phyloP scores from a whole-genome alignment of 2,888 invertebrate species.

The Yponomeuta plumbellus region DNA sequence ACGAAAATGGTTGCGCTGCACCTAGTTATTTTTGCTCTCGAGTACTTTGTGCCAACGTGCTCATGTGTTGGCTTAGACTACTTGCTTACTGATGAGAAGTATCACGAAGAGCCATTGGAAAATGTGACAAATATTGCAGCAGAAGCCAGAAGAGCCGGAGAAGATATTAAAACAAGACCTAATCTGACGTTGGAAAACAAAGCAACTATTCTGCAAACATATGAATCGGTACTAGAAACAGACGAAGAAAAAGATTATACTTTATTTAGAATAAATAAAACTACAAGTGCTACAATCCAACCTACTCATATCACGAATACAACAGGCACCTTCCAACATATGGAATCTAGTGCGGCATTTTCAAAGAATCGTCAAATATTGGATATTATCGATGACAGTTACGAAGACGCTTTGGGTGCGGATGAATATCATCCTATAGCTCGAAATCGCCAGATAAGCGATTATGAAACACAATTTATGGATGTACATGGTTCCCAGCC shows the following conservation, averaged over 20 bases:
- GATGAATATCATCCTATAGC: neutral
- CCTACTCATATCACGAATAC: neutral
- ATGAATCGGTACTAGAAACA: neutral
- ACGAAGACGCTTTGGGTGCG: neutral
- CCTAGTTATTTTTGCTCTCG: neutral
- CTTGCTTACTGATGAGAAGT: neutral
- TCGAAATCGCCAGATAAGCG: neutral
- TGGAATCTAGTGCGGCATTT: neutral
- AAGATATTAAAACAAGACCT: neutral
- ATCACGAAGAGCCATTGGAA: neutral
- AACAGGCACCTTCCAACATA: neutral
- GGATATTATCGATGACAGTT: neutral
- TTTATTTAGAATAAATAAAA: neutral
- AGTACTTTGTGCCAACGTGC: neutral
- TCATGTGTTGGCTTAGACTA: conserved; percentile 3
- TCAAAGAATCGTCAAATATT: neutral
- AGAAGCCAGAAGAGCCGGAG: neutral
- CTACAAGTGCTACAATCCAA: neutral
- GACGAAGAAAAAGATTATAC: neutral
- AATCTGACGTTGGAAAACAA: neutral
- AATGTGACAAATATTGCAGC: neutral
- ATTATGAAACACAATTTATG: neutral
- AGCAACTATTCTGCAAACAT: neutral
- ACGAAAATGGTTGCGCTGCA: neutral
- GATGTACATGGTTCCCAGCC: neutral